Evolutionary conservation across 1,140 invertebrate species (phyloP).

Genomic region (Aphidius gifuensis): DNA sequence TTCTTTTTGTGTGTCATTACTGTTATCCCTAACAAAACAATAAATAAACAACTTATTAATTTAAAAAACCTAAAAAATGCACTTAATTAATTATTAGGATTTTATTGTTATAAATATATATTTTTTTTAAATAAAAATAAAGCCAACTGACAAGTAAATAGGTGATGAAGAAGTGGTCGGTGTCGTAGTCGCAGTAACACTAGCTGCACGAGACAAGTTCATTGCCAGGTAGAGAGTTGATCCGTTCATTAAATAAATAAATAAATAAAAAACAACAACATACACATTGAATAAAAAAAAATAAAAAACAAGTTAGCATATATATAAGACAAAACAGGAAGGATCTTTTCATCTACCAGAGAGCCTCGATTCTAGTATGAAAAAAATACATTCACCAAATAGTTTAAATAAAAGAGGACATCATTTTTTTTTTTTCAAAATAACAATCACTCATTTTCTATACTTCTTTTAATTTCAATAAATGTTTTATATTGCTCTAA

Average conservation of each 20-base stretch:
- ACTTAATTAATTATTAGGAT: no score
- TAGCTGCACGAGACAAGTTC: constrained; percentile 47
- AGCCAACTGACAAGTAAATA: not conserved
- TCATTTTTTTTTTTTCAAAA: no score
- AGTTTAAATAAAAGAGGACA: no score
- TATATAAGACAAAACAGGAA: no score
- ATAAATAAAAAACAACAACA: constrained; percentile 34
- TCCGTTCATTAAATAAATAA: constrained; percentile 28
- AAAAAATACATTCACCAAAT: no score
- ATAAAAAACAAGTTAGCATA: no score
- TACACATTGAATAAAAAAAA: not conserved
- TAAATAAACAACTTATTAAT: not conserved
- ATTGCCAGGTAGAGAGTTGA: constrained; percentile 51
- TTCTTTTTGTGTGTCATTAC: not conserved
- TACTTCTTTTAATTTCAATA: no score
- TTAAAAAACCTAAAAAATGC: not conserved
- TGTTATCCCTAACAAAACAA: not conserved
- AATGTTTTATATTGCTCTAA: no score
- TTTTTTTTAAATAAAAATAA: not conserved
- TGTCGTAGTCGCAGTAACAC: constrained; percentile 47
- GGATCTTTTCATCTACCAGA: no score
- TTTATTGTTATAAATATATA: not conserved
- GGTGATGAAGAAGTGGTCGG: constrained; percentile 32
- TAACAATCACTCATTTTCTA: no score
- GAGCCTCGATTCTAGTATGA: no score